Evolutionary conservation across 2,888 invertebrate genomes (phyloP).

Genomic region (Drosophila incognita): DNA sequence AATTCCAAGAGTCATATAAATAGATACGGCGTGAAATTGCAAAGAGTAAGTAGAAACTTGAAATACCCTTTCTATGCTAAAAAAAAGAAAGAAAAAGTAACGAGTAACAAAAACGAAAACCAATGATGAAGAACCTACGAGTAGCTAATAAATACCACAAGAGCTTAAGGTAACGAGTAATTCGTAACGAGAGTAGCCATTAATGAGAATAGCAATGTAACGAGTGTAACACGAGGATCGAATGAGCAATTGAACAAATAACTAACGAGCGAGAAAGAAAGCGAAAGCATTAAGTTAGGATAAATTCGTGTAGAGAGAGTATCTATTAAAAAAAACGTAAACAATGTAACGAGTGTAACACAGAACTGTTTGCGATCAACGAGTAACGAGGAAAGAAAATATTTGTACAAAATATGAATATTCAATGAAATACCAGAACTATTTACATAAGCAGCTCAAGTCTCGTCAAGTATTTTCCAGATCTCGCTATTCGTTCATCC

Average conservation of each 20-base stretch:
- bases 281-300: neutral
- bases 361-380: neutral
- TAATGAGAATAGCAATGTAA: neutral
- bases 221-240: neutral
- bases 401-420: neutral
- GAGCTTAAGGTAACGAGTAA: neutral
- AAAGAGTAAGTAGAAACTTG: neutral
- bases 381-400: neutral
- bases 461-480: neutral
- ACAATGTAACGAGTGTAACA: neutral
- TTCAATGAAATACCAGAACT: neutral
- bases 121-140: neutral
- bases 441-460: neutral
- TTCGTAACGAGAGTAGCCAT: neutral
- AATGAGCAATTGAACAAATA: neutral
- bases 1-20: conserved; percentile 27
- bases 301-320: neutral
- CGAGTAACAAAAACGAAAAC: neutral
- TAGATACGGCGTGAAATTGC: conserved; percentile 7
- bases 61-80: conserved; percentile 22
- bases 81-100: neutral
- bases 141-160: neutral
- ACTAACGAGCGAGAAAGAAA: neutral
- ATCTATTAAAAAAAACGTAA: neutral
- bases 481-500: conserved; percentile 10